A percentile compares a stretch with the other conserved stretches of the same genome.
Conservation (phyloP, 2,113 vertebrate species). For the Chrysemys picta region DNA sequence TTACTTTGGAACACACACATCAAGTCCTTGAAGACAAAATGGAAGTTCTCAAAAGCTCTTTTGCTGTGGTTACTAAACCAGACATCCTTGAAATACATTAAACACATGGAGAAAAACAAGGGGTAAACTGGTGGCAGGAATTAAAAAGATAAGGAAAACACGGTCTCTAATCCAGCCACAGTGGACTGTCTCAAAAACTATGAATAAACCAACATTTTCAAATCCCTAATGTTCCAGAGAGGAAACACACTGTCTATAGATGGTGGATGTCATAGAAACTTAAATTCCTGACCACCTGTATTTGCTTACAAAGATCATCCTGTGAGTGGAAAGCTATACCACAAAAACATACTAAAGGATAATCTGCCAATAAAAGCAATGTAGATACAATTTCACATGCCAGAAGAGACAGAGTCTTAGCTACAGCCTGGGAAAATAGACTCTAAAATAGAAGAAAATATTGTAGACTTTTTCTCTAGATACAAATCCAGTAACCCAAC, state of each 20-base stretch:
- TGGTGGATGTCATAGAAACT: conserved; percentile 34
- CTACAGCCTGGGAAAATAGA: neutral
- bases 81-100: neutral
- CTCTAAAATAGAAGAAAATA: neutral
- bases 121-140: neutral
- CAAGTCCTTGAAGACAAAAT: neutral
- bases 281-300: conserved; percentile 49
- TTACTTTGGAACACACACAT: neutral
- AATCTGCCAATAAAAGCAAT: neutral
- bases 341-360: neutral
- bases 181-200: conserved; percentile 28
- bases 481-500: neutral
- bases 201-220: neutral
- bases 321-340: conserved; percentile 21
- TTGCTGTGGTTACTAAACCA: neutral
- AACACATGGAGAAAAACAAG: neutral
- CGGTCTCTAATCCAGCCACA: conserved; percentile 44
- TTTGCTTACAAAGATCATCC: conserved; percentile 37
- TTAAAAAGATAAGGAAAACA: conserved; percentile 30
- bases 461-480: neutral
- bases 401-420: neutral
- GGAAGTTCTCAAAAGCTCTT: neutral
- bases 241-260: conserved; percentile 25
- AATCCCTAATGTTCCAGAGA: neutral
- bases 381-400: neutral